Evolutionary conservation across 2,113 vertebrate species (phyloP).

Genomic region (Callocephalon fimbriatum): DNA sequence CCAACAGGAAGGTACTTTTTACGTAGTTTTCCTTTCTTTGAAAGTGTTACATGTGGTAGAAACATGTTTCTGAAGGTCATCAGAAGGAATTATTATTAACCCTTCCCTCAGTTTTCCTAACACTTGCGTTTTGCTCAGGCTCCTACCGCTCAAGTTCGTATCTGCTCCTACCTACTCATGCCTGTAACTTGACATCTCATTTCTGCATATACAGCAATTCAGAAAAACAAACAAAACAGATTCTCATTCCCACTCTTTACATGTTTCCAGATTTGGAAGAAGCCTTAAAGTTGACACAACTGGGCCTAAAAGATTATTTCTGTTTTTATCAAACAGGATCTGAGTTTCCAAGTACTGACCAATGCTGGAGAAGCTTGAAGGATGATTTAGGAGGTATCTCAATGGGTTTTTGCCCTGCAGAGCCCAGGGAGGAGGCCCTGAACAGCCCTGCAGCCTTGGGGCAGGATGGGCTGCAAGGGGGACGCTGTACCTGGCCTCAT

Average conservation of each 20-base stretch:
- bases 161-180: fast-evolving
- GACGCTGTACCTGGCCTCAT: neutral
- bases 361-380: too few relatives aligned
- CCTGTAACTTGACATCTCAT: neutral
- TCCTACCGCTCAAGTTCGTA: neutral
- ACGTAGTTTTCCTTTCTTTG: neutral
- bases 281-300: neutral
- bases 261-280: neutral
- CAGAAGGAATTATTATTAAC: too few relatives aligned
- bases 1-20: neutral
- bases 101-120: neutral
- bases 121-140: neutral
- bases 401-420: neutral
- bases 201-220: neutral
- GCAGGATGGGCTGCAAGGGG: neutral
- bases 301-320: neutral
- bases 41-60: fast-evolving
- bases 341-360: neutral
- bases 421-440: neutral
- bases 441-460: neutral
- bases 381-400: too few relatives aligned
- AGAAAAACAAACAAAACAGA: neutral
- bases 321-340: neutral
- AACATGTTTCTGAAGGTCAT: neutral
- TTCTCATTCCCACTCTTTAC: neutral